Evolutionary conservation across 2,797 vertebrate genomes (phyloP).

Genomic region (Oophaga sylvatica): DNA sequence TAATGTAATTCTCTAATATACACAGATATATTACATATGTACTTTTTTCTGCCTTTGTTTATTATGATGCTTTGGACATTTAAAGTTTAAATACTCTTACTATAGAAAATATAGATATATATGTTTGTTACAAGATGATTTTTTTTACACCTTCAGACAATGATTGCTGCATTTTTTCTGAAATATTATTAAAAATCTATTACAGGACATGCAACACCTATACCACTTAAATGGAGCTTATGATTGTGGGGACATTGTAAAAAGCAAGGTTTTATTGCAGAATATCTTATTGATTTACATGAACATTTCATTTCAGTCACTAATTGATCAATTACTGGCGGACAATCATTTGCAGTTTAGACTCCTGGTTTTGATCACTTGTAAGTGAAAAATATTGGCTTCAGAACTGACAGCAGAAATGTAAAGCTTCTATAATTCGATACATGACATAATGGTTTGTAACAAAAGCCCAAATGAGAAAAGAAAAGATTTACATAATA

Average conservation of each 20-base stretch:
- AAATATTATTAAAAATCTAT: conserved; percentile 69
- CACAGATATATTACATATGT: too few species aligned
- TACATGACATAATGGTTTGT: background rate
- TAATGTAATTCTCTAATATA: too few species aligned
- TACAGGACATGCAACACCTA: conserved; percentile 67
- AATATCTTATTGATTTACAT: conserved; percentile 63
- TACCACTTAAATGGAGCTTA: conserved; percentile 13
- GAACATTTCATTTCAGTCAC: conserved; percentile 69
- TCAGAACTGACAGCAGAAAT: background rate
- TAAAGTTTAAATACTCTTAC: too few species aligned
- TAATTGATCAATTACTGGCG: conserved; percentile 63
- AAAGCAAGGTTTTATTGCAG: conserved; percentile 68
- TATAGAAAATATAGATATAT: background rate
- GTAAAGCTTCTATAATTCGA: background rate
- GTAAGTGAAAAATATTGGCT: background rate
- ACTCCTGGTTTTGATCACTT: background rate
- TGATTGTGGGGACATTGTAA: conserved; percentile 67
- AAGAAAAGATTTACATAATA: background rate
- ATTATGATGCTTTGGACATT: too few species aligned
- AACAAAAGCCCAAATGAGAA: background rate
- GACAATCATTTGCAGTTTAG: conserved; percentile 31
- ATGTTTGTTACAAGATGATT: background rate
- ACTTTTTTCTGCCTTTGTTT: too few species aligned
- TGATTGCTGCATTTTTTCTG: conserved; percentile 71
- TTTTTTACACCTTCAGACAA: conserved; percentile 43